Conservation (phyloP, 2,113 vertebrate species). For the Otis tarda region DNA sequence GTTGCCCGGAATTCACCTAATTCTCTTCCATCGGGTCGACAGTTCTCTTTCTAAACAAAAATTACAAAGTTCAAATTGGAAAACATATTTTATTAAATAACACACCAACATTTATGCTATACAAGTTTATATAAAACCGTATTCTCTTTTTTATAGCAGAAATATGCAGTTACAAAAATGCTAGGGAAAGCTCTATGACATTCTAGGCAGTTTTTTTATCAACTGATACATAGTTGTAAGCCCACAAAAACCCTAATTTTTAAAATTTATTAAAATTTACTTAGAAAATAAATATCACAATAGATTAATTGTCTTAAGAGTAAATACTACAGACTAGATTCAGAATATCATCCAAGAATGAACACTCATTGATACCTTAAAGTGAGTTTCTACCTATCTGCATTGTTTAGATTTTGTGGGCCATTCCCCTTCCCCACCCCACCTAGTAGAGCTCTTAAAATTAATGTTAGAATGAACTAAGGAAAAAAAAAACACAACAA, state of each 20-base stretch:
- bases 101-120: background rate
- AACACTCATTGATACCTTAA: background rate
- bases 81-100: background rate
- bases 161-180: background rate
- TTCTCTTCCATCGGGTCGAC: conserved; percentile 92
- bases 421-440: background rate
- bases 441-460: background rate
- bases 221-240: accelerated
- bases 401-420: background rate
- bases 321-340: background rate
- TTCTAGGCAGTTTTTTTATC: background rate
- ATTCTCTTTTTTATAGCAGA: background rate
- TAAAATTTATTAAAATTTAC: background rate
- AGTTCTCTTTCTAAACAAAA: conserved; percentile 90
- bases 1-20: conserved; percentile 93
- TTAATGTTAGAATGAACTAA: background rate
- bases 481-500: background rate
- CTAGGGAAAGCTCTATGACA: background rate
- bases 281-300: background rate
- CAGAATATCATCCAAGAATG: background rate
- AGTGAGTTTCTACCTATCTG: background rate
- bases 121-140: background rate
- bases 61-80: background rate
- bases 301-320: background rate
- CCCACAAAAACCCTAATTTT: background rate